These are phyloP conservation scores for Tetragonula clypearis DNA, from an alignment of 1,140 invertebrate genomes.

Conservation along the genomic window DNA sequence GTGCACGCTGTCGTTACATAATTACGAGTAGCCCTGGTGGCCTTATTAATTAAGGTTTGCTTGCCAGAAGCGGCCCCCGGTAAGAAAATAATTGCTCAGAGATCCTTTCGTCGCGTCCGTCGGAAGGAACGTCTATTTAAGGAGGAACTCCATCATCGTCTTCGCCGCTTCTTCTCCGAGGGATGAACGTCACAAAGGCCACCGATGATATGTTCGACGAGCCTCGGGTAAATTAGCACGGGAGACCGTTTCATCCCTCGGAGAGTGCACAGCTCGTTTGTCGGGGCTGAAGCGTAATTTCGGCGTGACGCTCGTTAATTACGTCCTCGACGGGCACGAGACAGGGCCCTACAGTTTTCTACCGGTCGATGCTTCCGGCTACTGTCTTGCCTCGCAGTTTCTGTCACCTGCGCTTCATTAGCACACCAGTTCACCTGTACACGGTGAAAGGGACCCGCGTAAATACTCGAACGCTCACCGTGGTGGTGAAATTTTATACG, in stretches of 20 bases:
- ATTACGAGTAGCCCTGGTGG: not conserved
- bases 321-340: conserved; percentile 6
- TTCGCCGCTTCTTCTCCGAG: not conserved
- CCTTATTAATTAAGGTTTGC: not conserved
- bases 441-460: too few species aligned
- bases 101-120: not conserved
- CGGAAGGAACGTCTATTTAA: not conserved
- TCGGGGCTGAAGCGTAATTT: conserved; percentile 10
- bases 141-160: not conserved
- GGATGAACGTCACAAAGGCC: not conserved
- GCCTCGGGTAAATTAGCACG: conserved; percentile 10
- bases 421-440: too few species aligned
- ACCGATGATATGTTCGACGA: conserved; percentile 11
- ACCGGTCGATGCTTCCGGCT: not conserved
- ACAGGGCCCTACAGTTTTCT: conserved; percentile 8
- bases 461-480: too few species aligned
- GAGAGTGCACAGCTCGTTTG: not conserved
- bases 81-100: conserved; percentile 20
- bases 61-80: too few species aligned
- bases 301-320: conserved; percentile 31
- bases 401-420: conserved; percentile 7
- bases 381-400: not conserved
- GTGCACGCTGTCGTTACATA: not conserved
- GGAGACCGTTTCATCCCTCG: not conserved
- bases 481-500: too few species aligned